Base-by-base conservation (phyloP, 2,113 vertebrate genomes). In the Saimiri boliviensis region DNA sequence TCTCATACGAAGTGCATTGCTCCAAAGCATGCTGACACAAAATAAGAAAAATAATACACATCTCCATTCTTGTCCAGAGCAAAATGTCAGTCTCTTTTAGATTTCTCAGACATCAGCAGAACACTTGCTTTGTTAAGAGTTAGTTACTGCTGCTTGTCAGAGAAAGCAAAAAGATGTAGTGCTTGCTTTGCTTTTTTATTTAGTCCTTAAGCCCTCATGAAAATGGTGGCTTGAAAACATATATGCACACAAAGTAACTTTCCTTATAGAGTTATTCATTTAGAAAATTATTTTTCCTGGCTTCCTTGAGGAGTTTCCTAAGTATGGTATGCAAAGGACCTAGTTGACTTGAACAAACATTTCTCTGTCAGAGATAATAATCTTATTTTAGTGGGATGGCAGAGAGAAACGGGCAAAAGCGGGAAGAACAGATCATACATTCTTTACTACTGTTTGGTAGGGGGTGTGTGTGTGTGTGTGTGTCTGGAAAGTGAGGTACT, bases 1-100 rank as follows among this genome's bases (percentile, higher is more conserved):
- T 68, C 11, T 30, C 21, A 73, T 54, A 70, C 42, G 77, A 92
- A 93, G 25, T 86, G 20, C 35, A 68, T 66, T 70, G 25, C 40
- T 93, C 9, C 27, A 68, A 77, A 40, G 76, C 74, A 89, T 37
- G 70, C 35, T 94, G 83, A 94, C 70, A 93, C 19, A 81, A 66
- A 92, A 60, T 86, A 86, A 76, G 17, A 95, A 96, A 94, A 96
- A 91, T 60, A 96, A 96, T 58, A 60, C n/a, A 52, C 19, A 82
- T 37, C 14, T 11, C 96, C 27, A 52, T 74, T 81, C 82, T 60
- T 92, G 68, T 13, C 68, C 70, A 74, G 17, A 86, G 17, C 17
- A 86, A 86, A 97, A 70, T 40, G 40, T 83, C 89, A 95, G 7
- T 73, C 25, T 92, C 27, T 52, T 91, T 58, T 84, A 68, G 20